phyloP scores from a whole-genome alignment of 2,113 vertebrate species.

The Taurulus bubalis region DNA sequence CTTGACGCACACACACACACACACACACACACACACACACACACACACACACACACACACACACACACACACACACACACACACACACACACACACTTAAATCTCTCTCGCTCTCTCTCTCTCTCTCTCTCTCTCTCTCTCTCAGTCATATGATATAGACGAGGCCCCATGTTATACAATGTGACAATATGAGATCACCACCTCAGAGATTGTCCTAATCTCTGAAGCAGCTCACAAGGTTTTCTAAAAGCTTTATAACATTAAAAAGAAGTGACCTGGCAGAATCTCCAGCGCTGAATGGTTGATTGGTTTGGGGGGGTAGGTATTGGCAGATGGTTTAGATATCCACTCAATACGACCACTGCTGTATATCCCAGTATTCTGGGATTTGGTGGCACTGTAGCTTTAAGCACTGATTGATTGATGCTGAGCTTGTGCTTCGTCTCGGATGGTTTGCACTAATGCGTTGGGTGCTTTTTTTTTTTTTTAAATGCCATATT shows the following conservation, averaged over 20 bases:
- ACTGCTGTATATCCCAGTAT: neutral
- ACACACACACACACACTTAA: constrained; percentile 25
- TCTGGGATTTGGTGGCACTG: neutral
- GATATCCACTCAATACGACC: neutral
- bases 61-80: constrained; percentile 17
- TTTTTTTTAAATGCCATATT: neutral
- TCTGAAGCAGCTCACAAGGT: constrained; percentile 52
- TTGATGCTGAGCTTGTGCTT: constrained; percentile 7
- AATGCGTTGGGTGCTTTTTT: neutral
- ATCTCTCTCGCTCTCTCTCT: neutral
- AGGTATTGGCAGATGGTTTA: neutral
- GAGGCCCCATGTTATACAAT: constrained; percentile 57
- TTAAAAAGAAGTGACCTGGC: constrained; percentile 23
- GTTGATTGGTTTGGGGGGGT: neutral
- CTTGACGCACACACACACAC: constrained; percentile 15
- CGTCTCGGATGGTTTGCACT: neutral
- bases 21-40: constrained; percentile 35
- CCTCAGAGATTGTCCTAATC: constrained; percentile 57
- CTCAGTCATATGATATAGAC: constrained; percentile 70
- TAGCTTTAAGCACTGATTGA: constrained; percentile 39
- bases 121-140: neutral
- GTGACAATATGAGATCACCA: constrained; percentile 70
- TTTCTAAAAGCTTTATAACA: constrained; percentile 47
- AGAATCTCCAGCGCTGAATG: neutral
- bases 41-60: constrained; percentile 40